A percentile compares a stretch with the other conserved stretches of the same genome.
phyloP scores from a whole-genome alignment of 1,140 invertebrate species.

The Platyscapa corneri region DNA sequence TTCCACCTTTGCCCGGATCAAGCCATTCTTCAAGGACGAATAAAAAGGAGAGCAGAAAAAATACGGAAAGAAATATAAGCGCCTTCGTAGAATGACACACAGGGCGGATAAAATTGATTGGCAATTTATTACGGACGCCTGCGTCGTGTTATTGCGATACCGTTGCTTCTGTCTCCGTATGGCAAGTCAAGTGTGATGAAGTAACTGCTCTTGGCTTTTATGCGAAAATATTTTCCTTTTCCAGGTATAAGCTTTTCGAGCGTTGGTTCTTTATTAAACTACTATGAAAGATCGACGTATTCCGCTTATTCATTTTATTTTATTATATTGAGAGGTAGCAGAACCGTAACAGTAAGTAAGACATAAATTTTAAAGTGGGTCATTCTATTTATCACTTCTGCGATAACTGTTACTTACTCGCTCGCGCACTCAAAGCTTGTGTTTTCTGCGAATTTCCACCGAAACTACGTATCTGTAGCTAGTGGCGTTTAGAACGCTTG shows the following conservation, averaged over 20 bases:
- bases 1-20: background rate
- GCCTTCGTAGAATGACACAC: conserved; percentile 15
- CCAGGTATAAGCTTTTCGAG: background rate
- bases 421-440: background rate
- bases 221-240: conserved; percentile 16
- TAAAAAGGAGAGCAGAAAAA: background rate
- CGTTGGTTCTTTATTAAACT: conserved; percentile 12
- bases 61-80: background rate
- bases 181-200: conserved; percentile 3
- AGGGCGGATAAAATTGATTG: conserved; percentile 33
- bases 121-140: conserved; percentile 30
- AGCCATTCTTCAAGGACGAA: background rate
- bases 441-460: background rate
- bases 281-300: conserved; percentile 5
- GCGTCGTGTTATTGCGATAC: conserved; percentile 21
- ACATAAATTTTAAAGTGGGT: conserved; percentile 24
- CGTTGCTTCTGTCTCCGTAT: background rate
- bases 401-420: background rate
- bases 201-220: conserved; percentile 35
- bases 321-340: conserved; percentile 1
- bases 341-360: conserved; percentile 14
- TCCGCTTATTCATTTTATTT: conserved; percentile 21
- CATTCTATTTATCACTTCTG: conserved; percentile 13
- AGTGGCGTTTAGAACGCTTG: no score
- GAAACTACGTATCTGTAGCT: background rate